Conservation (phyloP, 2,888 invertebrate genomes). For the Drosophila fungiperda region DNA sequence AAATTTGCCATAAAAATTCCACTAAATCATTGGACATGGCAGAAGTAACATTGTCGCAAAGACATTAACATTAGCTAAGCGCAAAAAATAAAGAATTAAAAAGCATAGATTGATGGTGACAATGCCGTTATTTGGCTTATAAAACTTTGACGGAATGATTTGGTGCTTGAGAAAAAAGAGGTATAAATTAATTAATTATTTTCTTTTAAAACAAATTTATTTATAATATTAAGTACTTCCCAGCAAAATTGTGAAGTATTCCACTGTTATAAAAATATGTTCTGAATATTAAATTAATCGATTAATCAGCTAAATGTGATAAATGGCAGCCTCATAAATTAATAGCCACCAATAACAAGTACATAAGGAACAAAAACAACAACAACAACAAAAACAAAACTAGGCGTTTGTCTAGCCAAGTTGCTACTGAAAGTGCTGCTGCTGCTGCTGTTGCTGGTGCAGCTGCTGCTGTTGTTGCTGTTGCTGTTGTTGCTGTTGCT, state of each 20-base stretch:
- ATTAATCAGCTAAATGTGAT: constrained; percentile 82
- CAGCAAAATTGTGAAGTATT: constrained; percentile 2
- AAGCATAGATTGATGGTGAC: constrained; percentile 45
- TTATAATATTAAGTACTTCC: not conserved
- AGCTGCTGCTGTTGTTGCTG: constrained; percentile 36
- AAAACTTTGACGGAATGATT: constrained; percentile 16
- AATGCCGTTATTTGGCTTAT: constrained; percentile 32
- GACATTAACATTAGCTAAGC: constrained; percentile 69
- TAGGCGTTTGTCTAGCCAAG: constrained; percentile 53
- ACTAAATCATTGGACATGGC: constrained; percentile 70
- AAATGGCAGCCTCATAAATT: constrained; percentile 83
- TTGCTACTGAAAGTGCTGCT: constrained; percentile 40
- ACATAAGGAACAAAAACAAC: constrained; percentile 52
- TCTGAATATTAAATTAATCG: constrained; percentile 59
- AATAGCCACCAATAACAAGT: constrained; percentile 75
- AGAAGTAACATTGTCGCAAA: constrained; percentile 60
- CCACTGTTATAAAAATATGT: constrained; percentile 10
- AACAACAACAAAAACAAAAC: constrained; percentile 46
- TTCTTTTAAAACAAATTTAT: not conserved
- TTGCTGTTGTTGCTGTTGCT: constrained; percentile 48
- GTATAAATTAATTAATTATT: not conserved
- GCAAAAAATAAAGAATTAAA: constrained; percentile 25
- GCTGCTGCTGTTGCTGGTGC: not conserved
- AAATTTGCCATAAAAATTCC: constrained; percentile 79
- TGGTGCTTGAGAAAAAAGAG: not conserved